Percentiles rank a stretch among this genome's conserved stretches.
Conservation (phyloP, 2,113 vertebrate genomes). For the Ia io region DNA sequence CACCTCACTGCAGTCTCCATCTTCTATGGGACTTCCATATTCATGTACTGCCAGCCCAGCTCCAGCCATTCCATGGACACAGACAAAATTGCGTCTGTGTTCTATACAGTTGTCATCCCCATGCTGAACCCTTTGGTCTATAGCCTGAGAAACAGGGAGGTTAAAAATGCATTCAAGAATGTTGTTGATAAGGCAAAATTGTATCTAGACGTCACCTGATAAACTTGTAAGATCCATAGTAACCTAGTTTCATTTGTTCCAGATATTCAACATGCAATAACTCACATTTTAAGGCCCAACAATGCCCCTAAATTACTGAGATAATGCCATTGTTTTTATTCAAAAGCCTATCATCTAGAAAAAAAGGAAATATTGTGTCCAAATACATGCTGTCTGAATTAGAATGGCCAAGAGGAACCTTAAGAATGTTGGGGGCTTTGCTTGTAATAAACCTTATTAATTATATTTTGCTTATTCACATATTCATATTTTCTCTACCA, state of each 20-base stretch:
- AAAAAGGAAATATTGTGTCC: neutral
- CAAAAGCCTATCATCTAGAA: neutral
- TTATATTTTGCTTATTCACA: neutral
- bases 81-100: constrained; percentile 1
- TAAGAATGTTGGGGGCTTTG: neutral
- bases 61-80: constrained; percentile 32
- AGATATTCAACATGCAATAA: neutral
- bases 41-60: constrained; percentile 3
- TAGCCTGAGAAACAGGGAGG: constrained; percentile 43
- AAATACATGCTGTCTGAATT: neutral
- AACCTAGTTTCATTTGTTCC: neutral
- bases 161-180: neutral
- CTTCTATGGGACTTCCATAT: neutral
- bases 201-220: neutral
- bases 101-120: neutral
- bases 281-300: neutral
- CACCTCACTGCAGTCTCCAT: neutral
- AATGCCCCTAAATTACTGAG: neutral
- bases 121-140: constrained; percentile 37
- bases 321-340: neutral
- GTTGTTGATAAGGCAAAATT: neutral
- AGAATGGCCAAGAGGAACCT: neutral
- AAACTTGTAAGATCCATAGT: neutral
- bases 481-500: neutral
- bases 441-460: neutral